Base-by-base conservation (phyloP, 2,888 invertebrate genomes). In the Macropis europaea region DNA sequence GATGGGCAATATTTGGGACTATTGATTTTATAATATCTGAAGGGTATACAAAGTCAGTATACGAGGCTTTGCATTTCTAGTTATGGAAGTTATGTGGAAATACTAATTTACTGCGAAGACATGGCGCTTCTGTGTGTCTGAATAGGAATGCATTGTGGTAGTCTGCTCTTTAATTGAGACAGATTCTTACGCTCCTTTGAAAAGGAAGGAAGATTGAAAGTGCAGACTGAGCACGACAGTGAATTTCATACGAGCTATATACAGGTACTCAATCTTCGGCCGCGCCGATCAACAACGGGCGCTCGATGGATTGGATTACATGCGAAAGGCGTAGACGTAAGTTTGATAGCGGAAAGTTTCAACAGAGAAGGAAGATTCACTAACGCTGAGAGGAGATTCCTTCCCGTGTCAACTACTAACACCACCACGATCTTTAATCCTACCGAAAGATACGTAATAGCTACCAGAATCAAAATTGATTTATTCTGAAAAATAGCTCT, bases 311-410 rank as follows among this genome's bases (percentile, higher is more conserved):
- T 71, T 62, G 57, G 64, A 66, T 80, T 77, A 79, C 79, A 71
- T 67, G 80, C 38, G 67, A 79, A 79, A 77, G 79, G 79, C 79
- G 79, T 79, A 72, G 75, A 79, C 77, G 69, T 68, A 43, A 59
- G 62, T 68, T 70, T 53, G 45, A 73, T 54, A 38, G 64, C 7
- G 48, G 34, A 38, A 66, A 50, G 53, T 48, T 73, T 62, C 53
- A 15, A 9, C 6, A 17, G 61, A 28, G 34, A 13, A 47, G 40
- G 28, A 19, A 22, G 43, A 32, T 28, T 26, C 15, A 0, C 32
- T 40, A 30, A 56, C 64, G 24, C 3, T 6, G n/a, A 5, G 2
- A 26, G 47, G 34, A 50, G 48, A 48, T n/a, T 56, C 9, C 30
- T 19, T 24, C 53, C 64, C 38, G 38, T 42, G 74, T 75, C 73